Evolutionary conservation across 2,797 vertebrate species (phyloP), one percentile per base, ranked within the genome.

Genomic region (Anolis apletophallus): DNA sequence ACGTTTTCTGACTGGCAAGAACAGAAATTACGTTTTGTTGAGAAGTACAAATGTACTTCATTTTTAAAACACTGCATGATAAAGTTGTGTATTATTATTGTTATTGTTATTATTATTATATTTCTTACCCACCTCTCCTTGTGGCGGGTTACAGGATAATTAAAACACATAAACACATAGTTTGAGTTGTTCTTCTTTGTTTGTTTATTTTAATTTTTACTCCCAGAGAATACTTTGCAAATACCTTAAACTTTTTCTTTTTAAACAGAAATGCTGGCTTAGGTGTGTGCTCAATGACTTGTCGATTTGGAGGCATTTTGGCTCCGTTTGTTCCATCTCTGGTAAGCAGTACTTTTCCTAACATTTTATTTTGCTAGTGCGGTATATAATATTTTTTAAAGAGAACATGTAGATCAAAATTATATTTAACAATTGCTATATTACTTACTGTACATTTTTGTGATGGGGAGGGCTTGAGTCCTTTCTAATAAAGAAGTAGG

Each of bases 231-330:
- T 52, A 61, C 50, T 50, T 46, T 50, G 71, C 36, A 82, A 5
- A 80, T 46, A 52, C 26, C 79, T 69, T 21, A 23, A 34, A 57
- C 83, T 26, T 86, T 4, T 57, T 88, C 5, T 86, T 81, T 6
- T 91, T 80, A 88, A 91, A 87, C 94, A 98, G 98, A 91, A 98
- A 98, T 21, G 98, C 98, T 32, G 98, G 98, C 55, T 89, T 98
- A 87, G 98, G 98, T 26, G 96, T 98, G 34, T 98, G 98, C 82
- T 97, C 97, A 81, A 98, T 98, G 98, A 97, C 97, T 7, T 98
- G 98, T 95, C 96, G 98, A 95, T 93, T 98, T 2, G 98, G 98
- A 36, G 98, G 97, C 34, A 97, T 98, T 92, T 95, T 98, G 26
- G 97, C 98, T 40, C 98, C 98, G 0, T 98, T 98, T 87, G 96